These are phyloP conservation scores for Pycnomerus fuliginosus DNA, from an alignment of 2,888 invertebrate genomes.

Conservation along the genomic window DNA sequence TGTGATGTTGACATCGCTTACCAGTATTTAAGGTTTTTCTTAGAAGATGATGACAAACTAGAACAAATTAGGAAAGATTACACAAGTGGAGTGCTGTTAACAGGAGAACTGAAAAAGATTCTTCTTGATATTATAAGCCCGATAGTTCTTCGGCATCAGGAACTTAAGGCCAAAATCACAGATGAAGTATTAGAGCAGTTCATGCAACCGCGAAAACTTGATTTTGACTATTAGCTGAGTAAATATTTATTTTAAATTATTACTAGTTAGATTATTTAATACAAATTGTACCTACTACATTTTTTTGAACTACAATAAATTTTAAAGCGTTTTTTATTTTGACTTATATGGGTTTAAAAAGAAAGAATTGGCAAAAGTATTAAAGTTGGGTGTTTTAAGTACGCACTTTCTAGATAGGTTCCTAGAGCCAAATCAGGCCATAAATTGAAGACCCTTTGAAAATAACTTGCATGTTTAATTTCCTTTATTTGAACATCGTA, in stretches of 20 bases:
- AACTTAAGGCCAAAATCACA: constrained; percentile 73
- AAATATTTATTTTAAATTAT: constrained; percentile 6
- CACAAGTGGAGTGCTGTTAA: constrained; percentile 83
- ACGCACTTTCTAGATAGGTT: too few species aligned
- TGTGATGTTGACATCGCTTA: constrained; percentile 94
- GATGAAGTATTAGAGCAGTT: constrained; percentile 81
- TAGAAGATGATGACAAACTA: constrained; percentile 87
- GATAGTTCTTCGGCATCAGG: constrained; percentile 80
- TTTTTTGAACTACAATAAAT: too few species aligned
- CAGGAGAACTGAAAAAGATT: constrained; percentile 92
- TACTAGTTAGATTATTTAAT: too few species aligned
- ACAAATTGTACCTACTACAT: too few species aligned
- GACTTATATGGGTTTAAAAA: too few species aligned
- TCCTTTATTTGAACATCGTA: too few species aligned
- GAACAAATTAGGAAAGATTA: constrained; percentile 72
- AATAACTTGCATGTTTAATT: too few species aligned
- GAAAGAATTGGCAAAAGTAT: too few species aligned
- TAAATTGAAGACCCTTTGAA: too few species aligned
- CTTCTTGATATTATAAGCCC: constrained; percentile 80
- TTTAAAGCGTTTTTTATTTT: too few species aligned
- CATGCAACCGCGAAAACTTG: constrained; percentile 80
- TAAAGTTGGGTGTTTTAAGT: too few species aligned
- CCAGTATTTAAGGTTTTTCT: constrained; percentile 92
- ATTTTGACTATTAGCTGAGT: constrained; percentile 52
- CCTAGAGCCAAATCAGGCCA: too few species aligned